Base-by-base conservation (phyloP, 1,140 invertebrate species). In the Neoseiulus cucumeris region DNA sequence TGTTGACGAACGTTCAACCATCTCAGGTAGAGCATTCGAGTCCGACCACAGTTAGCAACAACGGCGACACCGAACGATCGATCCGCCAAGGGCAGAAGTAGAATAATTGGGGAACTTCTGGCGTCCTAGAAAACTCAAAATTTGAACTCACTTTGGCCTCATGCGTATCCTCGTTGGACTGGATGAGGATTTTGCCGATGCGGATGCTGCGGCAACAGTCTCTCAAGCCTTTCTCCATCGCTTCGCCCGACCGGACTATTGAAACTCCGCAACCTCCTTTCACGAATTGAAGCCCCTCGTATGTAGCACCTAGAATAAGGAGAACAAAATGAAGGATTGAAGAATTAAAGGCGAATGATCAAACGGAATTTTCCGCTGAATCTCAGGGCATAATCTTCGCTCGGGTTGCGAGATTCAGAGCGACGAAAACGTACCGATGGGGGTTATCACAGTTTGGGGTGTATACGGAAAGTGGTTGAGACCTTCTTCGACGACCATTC, bases 201-300 rank as follows among this genome's bases (percentile, higher is more conserved):
- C 90, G 80, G 72, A 98, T 98, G 7, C 91, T 96, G 6, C 94
- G 83, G 77, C 94, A 98, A 76, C 94, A 98, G 74, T 98, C 93
- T 59, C 94, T 77, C 18, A 98, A 77, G 22, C 93, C 93, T 82
- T 88, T 76, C 55, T 99, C 95, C 95, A 98, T 99, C 20, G 93
- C 92, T 76, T 98, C 95, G 76, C 79, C 93, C 75, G 80, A 83
- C 69, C 92, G 79, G 20, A 96, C 89, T 72, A 97, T 92, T 44
- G 90, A 93, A n/a, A 98, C 94, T 9, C 94, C 95, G 79, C 94
- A 98, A 75, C 97, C 98, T 33, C 94, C 93, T 70, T 91, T 89
- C 65, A 89, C 84, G 78, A 92, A 97, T 70, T 87, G 87, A 0
- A 98, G 77, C 1, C 95, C 95, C 73, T 90, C 81, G 74, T 97